These are phyloP conservation scores for Choreutis nemorana DNA, from an alignment of 2,888 invertebrate species.

Conservation along the genomic window DNA sequence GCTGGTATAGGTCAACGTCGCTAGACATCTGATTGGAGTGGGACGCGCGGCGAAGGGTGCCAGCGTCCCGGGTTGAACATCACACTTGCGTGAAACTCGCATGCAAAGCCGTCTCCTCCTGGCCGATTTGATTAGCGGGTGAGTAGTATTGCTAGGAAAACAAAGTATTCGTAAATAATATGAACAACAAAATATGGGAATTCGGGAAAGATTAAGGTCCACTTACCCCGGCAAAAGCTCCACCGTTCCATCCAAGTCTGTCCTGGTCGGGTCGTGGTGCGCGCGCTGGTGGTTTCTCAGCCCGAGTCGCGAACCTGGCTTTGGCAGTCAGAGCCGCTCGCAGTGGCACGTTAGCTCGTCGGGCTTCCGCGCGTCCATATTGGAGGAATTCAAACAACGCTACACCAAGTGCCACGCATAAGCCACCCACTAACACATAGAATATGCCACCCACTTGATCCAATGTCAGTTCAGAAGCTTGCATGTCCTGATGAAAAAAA, in stretches of 20 bases:
- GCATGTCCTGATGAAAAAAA: constrained; percentile 68
- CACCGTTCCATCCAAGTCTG: constrained; percentile 46
- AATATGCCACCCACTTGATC: constrained; percentile 98
- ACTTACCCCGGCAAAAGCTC: constrained; percentile 42
- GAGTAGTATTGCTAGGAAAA: constrained; percentile 73
- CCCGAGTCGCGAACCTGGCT: constrained; percentile 74
- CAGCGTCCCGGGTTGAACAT: constrained; percentile 55
- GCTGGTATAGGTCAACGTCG: constrained; percentile 40
- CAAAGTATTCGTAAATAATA: background rate
- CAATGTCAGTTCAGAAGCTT: constrained; percentile 84
- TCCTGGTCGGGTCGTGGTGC: constrained; percentile 35
- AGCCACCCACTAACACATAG: constrained; percentile 94
- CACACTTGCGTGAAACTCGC: constrained; percentile 87
- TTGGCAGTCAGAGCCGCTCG: constrained; percentile 87
- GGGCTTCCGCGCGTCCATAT: constrained; percentile 80
- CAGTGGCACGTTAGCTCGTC: constrained; percentile 80
- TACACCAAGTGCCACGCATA: constrained; percentile 87
- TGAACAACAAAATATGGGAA: background rate
- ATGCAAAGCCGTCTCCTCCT: constrained; percentile 74
- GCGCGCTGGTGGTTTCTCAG: constrained; percentile 20
- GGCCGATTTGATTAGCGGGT: constrained; percentile 76
- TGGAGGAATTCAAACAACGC: constrained; percentile 95
- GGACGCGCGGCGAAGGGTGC: constrained; percentile 35
- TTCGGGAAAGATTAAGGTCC: background rate
- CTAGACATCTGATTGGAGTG: constrained; percentile 23